Evolutionary conservation across 2,797 vertebrate genomes (phyloP), one percentile per base, ranked within the genome.

Genomic region (Catharus ustulatus): DNA sequence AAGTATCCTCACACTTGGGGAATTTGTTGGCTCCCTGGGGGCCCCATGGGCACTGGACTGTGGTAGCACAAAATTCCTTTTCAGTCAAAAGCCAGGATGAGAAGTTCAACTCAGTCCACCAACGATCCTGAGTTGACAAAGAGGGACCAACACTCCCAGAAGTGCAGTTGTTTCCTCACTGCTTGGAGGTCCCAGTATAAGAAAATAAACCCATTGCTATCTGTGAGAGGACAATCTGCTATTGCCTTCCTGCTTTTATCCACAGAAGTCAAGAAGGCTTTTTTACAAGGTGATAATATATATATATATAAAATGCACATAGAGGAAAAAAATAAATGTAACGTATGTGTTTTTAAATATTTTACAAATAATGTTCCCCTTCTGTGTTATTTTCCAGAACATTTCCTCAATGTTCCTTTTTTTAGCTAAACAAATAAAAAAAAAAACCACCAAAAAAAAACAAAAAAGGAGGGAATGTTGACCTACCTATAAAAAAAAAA

Each of bases 401-500:
- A 61, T 48, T 80, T 93, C 84, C 40, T 61, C 89, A 36, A 42
- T 6, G 7, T 43, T 22, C 14, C 29, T 77, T 64, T 36, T 36
- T 85, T 86, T 43, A 85, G 17, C 32, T 71, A 85, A 95, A 87
- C 59, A 94, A 49, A 84, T 87, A 10, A 5, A 91, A 85, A 94
- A 6, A 89, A 88, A 93, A 69, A 69, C 34, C 34, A 38, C 38
- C 38, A 38, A 38, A 38, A 38, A 38, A 38, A 38, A 5, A 90
- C 87, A 94, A 6, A 89, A 93, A 69, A 69, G 76, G 85, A 59
- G 18, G 38, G 43, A 94, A 85, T 67, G n/a, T 34, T 84, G n/a
- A 46, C 79, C 55, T 55, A 55, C 16, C 42, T 67, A 90, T 89
- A 63, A 93, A 88, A 93, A 88, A 89, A 88, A 88, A 95, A 54